phyloP scores from a whole-genome alignment of 1,140 invertebrate species.

The Pseudomyrmex cubaensis region DNA sequence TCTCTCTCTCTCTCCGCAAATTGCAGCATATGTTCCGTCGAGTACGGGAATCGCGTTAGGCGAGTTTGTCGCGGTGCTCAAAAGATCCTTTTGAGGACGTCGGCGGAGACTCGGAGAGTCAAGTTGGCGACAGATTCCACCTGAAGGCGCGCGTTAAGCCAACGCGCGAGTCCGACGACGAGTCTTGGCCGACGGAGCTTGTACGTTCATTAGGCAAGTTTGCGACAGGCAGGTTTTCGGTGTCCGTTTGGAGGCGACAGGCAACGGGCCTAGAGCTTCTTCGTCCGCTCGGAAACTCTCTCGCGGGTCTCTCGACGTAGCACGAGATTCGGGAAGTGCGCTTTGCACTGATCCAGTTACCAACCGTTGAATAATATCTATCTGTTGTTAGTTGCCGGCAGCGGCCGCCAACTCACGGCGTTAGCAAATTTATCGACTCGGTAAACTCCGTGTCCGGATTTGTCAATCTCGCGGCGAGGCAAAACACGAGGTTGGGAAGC shows the following conservation, averaged over 20 bases:
- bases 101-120: constrained; percentile 19
- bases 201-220: constrained; percentile 71
- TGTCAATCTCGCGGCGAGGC: constrained; percentile 33
- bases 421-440: constrained; percentile 50
- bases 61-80: constrained; percentile 53
- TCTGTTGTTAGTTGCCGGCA: constrained; percentile 54
- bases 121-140: constrained; percentile 65
- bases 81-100: constrained; percentile 66
- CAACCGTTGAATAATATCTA: constrained; percentile 52
- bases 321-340: constrained; percentile 28
- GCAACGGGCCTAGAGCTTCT: constrained; percentile 14
- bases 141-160: constrained; percentile 44
- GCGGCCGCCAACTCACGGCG: background rate
- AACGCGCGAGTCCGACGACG: constrained; percentile 48
- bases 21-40: constrained; percentile 1
- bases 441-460: constrained; percentile 48
- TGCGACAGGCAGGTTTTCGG: constrained; percentile 35
- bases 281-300: background rate
- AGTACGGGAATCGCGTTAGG: constrained; percentile 61
- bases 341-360: constrained; percentile 39
- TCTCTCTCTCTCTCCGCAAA: constrained; percentile 15
- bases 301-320: background rate
- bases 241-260: constrained; percentile 32
- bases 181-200: constrained; percentile 58
- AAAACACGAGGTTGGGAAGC: background rate